Percentiles rank a stretch among this genome's conserved stretches.
These are phyloP conservation scores for Pluvianellus socialis DNA, from an alignment of 2,113 vertebrate genomes.

Conservation along the genomic window DNA sequence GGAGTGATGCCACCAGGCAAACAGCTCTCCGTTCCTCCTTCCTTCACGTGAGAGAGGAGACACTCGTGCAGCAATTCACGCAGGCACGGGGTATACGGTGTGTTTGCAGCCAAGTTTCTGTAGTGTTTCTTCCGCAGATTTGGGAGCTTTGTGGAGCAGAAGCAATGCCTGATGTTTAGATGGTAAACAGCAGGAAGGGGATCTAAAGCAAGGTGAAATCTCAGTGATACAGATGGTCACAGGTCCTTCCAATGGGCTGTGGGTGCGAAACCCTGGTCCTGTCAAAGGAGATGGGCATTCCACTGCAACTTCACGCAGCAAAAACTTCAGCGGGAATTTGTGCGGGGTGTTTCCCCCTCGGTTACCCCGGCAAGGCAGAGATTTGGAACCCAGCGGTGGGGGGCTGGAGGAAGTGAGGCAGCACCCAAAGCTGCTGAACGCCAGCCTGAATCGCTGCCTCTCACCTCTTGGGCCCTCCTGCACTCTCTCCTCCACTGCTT, in stretches of 20 bases:
- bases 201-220: background rate
- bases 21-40: background rate
- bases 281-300: background rate
- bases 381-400: background rate
- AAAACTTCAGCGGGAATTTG: background rate
- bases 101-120: background rate
- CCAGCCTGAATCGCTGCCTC: accelerated
- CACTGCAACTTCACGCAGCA: accelerated
- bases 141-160: background rate
- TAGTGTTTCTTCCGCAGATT: background rate
- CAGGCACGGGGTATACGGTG: background rate
- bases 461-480: background rate
- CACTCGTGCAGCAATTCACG: background rate
- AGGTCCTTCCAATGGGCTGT: background rate
- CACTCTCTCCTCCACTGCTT: background rate
- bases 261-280: background rate
- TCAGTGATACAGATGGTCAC: accelerated
- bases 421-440: background rate
- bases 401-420: background rate
- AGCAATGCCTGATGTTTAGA: background rate
- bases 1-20: background rate
- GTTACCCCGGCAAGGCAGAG: background rate
- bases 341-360: background rate
- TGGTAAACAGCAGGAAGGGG: accelerated
- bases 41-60: background rate